phyloP scores from a whole-genome alignment of 2,888 invertebrate genomes.

The Acheta domesticus region DNA sequence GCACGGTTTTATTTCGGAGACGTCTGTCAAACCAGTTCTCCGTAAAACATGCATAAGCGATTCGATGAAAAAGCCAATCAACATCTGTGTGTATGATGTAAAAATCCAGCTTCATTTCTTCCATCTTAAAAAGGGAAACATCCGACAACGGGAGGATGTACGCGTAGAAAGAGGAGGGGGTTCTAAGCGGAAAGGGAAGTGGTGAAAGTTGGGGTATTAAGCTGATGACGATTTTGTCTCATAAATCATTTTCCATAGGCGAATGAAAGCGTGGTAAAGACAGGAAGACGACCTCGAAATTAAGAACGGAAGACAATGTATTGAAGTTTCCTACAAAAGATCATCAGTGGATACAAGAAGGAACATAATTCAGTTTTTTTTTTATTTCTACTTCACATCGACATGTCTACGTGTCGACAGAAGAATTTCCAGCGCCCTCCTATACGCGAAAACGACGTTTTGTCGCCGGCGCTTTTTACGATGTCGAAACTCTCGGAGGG shows the following conservation, averaged over 20 bases:
- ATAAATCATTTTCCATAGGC: neutral
- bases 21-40: no score
- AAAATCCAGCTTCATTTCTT: no score
- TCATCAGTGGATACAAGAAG: neutral
- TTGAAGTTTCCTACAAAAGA: neutral
- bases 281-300: neutral
- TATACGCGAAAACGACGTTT: neutral
- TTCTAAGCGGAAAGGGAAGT: neutral
- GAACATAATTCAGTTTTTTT: neutral
- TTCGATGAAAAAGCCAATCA: no score
- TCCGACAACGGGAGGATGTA: no score
- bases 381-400: neutral
- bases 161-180: no score
- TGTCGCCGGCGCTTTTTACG: neutral
- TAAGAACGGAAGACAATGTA: conserved; percentile 3
- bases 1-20: no score
- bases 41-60: no score
- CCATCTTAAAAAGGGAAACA: no score
- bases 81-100: no score
- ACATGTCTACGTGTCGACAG: neutral
- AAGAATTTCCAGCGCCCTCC: neutral
- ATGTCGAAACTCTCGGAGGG: neutral
- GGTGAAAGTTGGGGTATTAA: neutral
- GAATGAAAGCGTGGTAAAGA: neutral
- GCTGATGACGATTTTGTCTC: conserved; percentile 10